Conservation (phyloP, 1,140 invertebrate genomes). For the Aplysia californica region DNA sequence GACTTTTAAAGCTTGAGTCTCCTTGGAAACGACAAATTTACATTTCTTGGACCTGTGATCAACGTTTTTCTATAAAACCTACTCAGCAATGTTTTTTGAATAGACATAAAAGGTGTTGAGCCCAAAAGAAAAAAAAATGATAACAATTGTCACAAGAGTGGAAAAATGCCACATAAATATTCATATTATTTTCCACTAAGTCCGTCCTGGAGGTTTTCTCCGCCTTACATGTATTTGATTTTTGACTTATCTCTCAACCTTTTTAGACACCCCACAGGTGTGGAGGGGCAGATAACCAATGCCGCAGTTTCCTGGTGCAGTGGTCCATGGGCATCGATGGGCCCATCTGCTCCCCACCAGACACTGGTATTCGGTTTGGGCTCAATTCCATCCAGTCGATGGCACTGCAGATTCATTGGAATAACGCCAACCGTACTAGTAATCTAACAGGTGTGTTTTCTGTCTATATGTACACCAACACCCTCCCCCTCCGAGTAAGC, state of each 20-base stretch:
- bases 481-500: too few species aligned
- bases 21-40: too few species aligned
- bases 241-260: not conserved
- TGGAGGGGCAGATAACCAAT: conserved; percentile 38
- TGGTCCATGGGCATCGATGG: conserved; percentile 51
- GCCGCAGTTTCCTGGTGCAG: conserved; percentile 49
- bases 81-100: too few species aligned
- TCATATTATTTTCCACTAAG: not conserved
- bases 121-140: too few species aligned
- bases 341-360: conserved; percentile 37
- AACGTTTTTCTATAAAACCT: too few species aligned
- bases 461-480: too few species aligned
- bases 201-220: not conserved
- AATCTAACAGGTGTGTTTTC: conserved; percentile 44
- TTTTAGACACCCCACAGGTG: conserved; percentile 46
- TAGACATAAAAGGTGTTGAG: too few species aligned
- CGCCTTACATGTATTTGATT: not conserved
- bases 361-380: conserved; percentile 51
- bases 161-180: not conserved
- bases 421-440: conserved; percentile 31
- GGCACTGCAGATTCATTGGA: conserved; percentile 58
- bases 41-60: too few species aligned
- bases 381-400: conserved; percentile 38
- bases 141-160: too few species aligned
- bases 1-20: too few species aligned